A percentile compares a stretch with the other conserved stretches of the same genome.
Evolutionary conservation across 1,140 invertebrate species (phyloP).

Genomic region (Cydia splendana): DNA sequence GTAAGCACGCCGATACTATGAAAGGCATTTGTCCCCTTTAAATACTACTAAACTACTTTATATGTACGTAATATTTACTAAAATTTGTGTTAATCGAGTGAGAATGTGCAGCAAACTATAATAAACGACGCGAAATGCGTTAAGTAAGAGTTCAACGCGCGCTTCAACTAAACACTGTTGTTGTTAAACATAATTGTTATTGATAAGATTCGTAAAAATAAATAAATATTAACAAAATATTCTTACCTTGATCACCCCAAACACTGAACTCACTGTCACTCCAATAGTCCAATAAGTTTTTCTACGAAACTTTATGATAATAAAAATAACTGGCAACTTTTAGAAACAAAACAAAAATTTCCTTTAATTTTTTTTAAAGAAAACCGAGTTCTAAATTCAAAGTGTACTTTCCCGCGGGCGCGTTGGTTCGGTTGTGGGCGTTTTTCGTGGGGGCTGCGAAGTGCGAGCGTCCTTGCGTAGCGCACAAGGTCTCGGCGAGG

Average conservation of each 20-base stretch:
- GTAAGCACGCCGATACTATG: too few relatives aligned
- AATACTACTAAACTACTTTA: too few relatives aligned
- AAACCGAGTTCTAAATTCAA: slow-evolving; percentile 31
- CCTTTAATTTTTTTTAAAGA: neutral
- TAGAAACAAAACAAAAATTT: slow-evolving; percentile 8
- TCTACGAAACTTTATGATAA: slow-evolving; percentile 2
- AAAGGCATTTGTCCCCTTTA: too few relatives aligned
- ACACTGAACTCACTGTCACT: slow-evolving; percentile 14
- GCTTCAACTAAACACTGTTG: neutral
- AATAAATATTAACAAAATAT: neutral
- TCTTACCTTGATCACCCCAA: neutral
- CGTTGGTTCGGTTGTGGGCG: slow-evolving; percentile 66
- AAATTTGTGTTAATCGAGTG: too few relatives aligned
- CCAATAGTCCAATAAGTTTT: neutral
- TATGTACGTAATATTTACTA: too few relatives aligned
- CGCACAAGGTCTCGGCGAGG: slow-evolving; percentile 67
- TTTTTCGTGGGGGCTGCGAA: slow-evolving; percentile 64
- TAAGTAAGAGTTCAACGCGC: neutral
- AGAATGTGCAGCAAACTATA: too few relatives aligned
- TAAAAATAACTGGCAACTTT: slow-evolving; percentile 16
- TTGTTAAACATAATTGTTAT: neutral
- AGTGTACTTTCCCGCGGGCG: slow-evolving; percentile 56
- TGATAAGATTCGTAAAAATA: neutral
- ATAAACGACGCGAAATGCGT: too few relatives aligned
- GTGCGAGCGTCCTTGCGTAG: slow-evolving; percentile 70